Percentiles rank a stretch among this genome's conserved stretches.
Evolutionary conservation across 2,797 vertebrate genomes (phyloP).

Genomic region (Lates japonicus): DNA sequence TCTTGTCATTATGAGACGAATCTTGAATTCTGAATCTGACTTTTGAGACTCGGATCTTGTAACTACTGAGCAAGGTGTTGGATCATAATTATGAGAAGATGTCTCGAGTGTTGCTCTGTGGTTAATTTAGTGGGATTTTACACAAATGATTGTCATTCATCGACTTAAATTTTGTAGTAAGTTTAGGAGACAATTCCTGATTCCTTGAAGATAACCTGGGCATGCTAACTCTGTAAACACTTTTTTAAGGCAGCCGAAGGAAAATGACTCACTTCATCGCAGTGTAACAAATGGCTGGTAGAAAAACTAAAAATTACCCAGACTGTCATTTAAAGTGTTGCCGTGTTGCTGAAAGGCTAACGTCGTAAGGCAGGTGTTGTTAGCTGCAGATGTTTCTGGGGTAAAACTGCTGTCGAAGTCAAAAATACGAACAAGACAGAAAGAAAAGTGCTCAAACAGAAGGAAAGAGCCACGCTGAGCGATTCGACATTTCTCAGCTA

Average conservation of each 20-base stretch:
- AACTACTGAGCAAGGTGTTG: too few relatives aligned
- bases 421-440: slow-evolving; percentile 35
- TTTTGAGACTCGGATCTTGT: too few relatives aligned
- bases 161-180: neutral
- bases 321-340: neutral
- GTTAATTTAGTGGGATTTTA: too few relatives aligned
- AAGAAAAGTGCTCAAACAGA: slow-evolving; percentile 66
- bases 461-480: neutral
- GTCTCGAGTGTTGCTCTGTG: too few relatives aligned
- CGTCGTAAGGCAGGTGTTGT: neutral
- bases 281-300: neutral
- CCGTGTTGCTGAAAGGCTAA: slow-evolving; percentile 10
- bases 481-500: neutral
- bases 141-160: too few relatives aligned
- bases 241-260: neutral
- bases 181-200: too few relatives aligned
- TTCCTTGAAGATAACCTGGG: too few relatives aligned
- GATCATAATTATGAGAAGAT: too few relatives aligned
- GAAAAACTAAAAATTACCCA: neutral
- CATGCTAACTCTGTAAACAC: neutral
- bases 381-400: neutral
- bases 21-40: too few relatives aligned
- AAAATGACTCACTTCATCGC: neutral
- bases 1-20: too few relatives aligned
- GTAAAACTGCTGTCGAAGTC: slow-evolving; percentile 20